phyloP scores from a whole-genome alignment of 2,797 vertebrate species.

The Sciaenops ocellatus region DNA sequence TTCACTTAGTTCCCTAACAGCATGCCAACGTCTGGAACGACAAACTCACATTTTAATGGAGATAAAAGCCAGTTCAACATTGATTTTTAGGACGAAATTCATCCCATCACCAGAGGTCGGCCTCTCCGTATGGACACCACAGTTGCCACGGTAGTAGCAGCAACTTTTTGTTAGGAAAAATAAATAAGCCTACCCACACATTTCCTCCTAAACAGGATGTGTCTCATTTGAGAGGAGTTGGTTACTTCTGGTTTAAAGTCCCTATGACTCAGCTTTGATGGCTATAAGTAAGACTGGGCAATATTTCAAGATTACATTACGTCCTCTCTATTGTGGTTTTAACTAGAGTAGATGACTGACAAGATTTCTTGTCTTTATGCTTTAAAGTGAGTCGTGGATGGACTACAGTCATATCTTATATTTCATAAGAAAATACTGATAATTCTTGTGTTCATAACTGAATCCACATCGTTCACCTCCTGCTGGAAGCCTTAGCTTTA shows the following conservation, averaged over 20 bases:
- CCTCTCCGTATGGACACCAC: not conserved
- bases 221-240: constrained; percentile 8
- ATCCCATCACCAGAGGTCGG: not conserved
- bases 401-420: not conserved
- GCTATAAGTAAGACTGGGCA: not conserved
- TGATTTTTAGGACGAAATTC: not conserved
- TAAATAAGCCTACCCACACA: not conserved
- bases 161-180: not conserved
- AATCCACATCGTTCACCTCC: not conserved
- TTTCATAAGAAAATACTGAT: not conserved
- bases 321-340: not conserved
- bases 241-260: constrained; percentile 4
- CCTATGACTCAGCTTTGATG: not conserved
- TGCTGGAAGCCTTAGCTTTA: not conserved
- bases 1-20: constrained; percentile 19
- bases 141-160: not conserved
- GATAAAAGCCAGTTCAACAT: not conserved
- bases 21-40: not conserved
- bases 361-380: not conserved
- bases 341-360: not conserved
- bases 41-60: not conserved
- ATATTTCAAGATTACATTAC: not conserved
- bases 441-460: not conserved
- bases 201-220: constrained; percentile 17
- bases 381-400: not conserved